Conservation (phyloP, 1,140 invertebrate species). For the Hypothenemus hampei region DNA sequence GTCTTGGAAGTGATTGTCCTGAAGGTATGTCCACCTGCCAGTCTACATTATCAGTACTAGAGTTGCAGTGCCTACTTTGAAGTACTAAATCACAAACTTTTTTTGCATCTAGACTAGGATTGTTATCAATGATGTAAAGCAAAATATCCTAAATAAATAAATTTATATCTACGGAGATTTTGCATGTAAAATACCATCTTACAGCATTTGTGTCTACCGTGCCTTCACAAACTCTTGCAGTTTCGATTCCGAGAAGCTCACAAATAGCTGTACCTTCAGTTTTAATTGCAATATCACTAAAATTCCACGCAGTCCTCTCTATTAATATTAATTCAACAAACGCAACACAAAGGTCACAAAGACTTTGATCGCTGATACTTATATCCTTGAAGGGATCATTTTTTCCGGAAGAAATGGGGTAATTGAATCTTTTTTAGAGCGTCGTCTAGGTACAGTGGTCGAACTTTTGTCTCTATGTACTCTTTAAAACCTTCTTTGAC, state of each 20-base stretch:
- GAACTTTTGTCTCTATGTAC: constrained; percentile 2
- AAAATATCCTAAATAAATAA: constrained; percentile 23
- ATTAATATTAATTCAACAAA: constrained; percentile 8
- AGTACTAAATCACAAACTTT: constrained; percentile 54
- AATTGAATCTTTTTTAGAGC: constrained; percentile 9
- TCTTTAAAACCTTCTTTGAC: constrained; percentile 17
- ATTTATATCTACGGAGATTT: neutral
- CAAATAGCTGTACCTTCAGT: constrained; percentile 2
- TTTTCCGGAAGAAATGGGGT: constrained; percentile 21
- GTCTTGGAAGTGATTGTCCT: constrained; percentile 21
- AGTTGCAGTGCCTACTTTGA: constrained; percentile 46
- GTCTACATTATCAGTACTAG: constrained; percentile 46
- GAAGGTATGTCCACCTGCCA: constrained; percentile 53
- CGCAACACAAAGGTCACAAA: constrained; percentile 4
- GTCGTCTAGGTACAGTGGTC: constrained; percentile 13
- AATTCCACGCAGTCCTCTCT: too few relatives aligned
- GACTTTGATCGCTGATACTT: too few relatives aligned
- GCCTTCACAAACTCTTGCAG: constrained; percentile 14
- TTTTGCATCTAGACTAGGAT: constrained; percentile 45
- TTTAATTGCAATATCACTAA: constrained; percentile 1
- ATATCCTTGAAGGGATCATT: constrained; percentile 1
- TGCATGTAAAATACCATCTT: constrained; percentile 1
- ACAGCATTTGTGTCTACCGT: constrained; percentile 14
- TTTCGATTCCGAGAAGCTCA: constrained; percentile 11
- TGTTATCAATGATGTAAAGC: constrained; percentile 47